A percentile compares a stretch with the other conserved stretches of the same genome.
phyloP scores from a whole-genome alignment of 2,797 vertebrate species.

The Kryptopterus vitreolus region DNA sequence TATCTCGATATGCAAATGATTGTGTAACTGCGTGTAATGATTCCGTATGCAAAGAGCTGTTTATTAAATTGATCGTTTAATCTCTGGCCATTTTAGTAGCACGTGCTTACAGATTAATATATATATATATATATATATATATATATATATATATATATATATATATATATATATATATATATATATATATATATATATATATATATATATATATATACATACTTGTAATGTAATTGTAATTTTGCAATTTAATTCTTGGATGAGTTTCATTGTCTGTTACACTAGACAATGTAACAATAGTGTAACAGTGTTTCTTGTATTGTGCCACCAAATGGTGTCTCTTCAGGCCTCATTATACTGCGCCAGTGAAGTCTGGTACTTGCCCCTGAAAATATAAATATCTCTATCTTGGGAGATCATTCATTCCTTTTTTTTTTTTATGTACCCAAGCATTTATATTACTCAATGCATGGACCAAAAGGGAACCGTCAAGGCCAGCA shows the following conservation, averaged over 20 bases:
- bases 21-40: not conserved
- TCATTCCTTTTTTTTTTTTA: no score
- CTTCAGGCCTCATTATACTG: not conserved
- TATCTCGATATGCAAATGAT: not conserved
- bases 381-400: not conserved
- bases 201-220: no score
- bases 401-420: not conserved
- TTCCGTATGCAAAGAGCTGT: not conserved
- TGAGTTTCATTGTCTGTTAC: no score
- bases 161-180: no score
- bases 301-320: not conserved
- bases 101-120: not conserved
- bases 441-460: no score
- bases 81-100: not conserved
- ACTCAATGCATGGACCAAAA: not conserved
- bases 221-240: no score
- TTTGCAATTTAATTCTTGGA: no score
- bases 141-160: no score
- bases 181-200: no score
- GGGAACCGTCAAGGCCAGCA: not conserved
- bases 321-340: not conserved
- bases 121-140: not conserved
- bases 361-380: not conserved
- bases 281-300: no score
- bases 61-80: not conserved